Evolutionary conservation across 2,797 vertebrate species (phyloP), one percentile per base, ranked within the genome.

Genomic region (Ibycter americanus): DNA sequence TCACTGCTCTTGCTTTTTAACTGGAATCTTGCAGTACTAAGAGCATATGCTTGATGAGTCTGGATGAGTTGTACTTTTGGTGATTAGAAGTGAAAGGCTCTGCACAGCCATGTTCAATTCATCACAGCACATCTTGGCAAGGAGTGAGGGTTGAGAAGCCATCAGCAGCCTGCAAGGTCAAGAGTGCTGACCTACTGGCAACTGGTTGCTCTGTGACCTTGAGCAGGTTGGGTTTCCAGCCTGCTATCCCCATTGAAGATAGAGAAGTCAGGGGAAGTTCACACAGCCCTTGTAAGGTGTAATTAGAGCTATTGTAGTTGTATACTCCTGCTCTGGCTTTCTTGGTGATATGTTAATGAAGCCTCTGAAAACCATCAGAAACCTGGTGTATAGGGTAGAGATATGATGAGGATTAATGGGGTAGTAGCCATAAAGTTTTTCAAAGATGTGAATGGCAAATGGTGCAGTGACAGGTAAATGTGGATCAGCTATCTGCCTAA

Each of bases 1-100:
- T 92, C 78, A 72, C 84, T 89, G 61, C 66, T 93, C 40, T 94
- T 90, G 67, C 72, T 91, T 92, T 91, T 81, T 96, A 93, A 92
- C 89, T 0, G 15, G 71, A 80, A 62, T 71, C 55, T 93, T 12
- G 11, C 63, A 65, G 58, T 91, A 83, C 86, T 93, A 89, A 96
- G 91, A 93, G 40, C 40, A 7, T 89, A 78, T 85, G 79, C 73
- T 84, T 91, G 88, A 76, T 85, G 78, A 87, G 42, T 63, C 91
- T 92, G 79, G 74, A 73, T 89, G 95, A 95, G 72, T 90, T 92
- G 82, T 29, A 51, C 40, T 96, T 96, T 12, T 61, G 42, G n/a
- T 85, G 74, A 68, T 93, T 74, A 85, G 79, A 95, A 96, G 61
- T 1, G 6, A 90, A 86, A 55, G 31, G 52, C 25, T 94, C 49